Conservation (phyloP, 2,797 vertebrate genomes). For the Echeneis naucrates region DNA sequence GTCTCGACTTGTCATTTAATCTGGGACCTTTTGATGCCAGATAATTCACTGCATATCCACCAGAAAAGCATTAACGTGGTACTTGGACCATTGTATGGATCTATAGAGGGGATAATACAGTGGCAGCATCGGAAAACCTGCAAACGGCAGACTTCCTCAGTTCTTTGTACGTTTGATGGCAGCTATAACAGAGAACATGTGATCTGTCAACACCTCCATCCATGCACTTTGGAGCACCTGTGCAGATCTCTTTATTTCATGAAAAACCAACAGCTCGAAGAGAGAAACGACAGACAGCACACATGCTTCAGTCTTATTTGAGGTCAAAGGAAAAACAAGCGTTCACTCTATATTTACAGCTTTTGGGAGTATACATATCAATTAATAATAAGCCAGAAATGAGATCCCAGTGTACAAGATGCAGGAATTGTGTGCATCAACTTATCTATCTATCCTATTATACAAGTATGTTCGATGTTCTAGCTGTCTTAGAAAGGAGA, state of each 20-base stretch:
- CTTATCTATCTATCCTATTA: no score
- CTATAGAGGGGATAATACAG: background rate
- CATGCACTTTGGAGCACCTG: no score
- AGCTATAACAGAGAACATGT: background rate
- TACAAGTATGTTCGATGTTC: background rate
- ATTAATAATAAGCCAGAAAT: background rate
- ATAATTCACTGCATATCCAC: background rate
- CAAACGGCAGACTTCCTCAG: background rate
- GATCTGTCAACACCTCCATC: background rate
- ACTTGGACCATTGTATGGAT: background rate
- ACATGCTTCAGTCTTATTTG: constrained; percentile 29
- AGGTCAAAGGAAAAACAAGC: constrained; percentile 33
- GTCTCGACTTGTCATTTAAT: constrained; percentile 55
- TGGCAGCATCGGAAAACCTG: background rate
- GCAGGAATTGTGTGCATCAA: no score
- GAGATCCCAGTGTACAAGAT: background rate
- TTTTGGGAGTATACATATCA: constrained; percentile 13
- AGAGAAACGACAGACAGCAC: no score
- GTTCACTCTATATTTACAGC: constrained; percentile 20
- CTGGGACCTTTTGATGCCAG: constrained; percentile 11
- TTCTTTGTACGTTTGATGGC: background rate
- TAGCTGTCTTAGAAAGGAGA: background rate
- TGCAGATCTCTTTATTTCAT: background rate
- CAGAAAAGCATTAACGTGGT: background rate
- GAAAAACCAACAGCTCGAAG: background rate